phyloP scores from a whole-genome alignment of 1,140 invertebrate genomes.

The Lordiphosa mommai region DNA sequence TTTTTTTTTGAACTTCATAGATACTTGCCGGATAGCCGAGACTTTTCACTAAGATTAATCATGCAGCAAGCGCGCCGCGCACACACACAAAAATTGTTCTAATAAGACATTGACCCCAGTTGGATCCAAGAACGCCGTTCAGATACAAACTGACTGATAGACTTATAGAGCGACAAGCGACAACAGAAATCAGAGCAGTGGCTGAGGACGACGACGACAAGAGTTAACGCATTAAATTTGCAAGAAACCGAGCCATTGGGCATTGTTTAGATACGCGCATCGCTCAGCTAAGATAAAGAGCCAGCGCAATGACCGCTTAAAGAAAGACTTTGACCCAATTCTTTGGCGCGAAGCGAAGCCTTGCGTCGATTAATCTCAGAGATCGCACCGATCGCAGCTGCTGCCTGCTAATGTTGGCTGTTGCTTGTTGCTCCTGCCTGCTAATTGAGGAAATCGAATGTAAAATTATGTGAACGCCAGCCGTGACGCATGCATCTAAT shows the following conservation, averaged over 20 bases:
- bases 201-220: background rate
- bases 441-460: background rate
- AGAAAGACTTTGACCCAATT: slow-evolving; percentile 16
- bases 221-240: slow-evolving; percentile 4
- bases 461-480: slow-evolving; percentile 14
- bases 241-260: slow-evolving; percentile 2
- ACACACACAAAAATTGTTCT: background rate
- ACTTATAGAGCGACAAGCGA: background rate
- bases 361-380: slow-evolving; percentile 10
- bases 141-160: slow-evolving; percentile 12
- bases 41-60: slow-evolving; percentile 9
- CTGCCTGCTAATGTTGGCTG: background rate
- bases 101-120: slow-evolving; percentile 6
- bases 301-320: background rate
- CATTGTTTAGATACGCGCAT: slow-evolving; percentile 10
- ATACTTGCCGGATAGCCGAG: background rate
- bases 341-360: background rate
- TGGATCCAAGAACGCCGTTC: background rate
- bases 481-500: background rate
- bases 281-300: background rate
- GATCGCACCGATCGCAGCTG: no score
- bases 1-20: background rate
- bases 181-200: slow-evolving; percentile 4
- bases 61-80: background rate
- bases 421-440: slow-evolving; percentile 8